Evolutionary conservation across 2,797 vertebrate species (phyloP).

Genomic region (Tympanoctomys barrerae): DNA sequence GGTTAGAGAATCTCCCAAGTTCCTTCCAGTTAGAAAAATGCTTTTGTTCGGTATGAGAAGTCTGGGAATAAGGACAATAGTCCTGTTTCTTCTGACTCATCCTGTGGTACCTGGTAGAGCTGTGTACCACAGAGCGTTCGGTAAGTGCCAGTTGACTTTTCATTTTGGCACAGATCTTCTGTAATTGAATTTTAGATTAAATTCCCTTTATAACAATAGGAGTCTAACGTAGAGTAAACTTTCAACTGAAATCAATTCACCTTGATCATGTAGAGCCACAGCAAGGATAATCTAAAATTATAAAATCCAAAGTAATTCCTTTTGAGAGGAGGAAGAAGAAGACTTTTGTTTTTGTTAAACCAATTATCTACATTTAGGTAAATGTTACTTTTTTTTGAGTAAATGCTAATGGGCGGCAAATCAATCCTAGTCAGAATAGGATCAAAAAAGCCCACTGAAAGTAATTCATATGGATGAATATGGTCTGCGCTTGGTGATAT

Average conservation of each 20-base stretch:
- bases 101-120: neutral
- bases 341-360: conserved; percentile 58
- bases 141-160: conserved; percentile 72
- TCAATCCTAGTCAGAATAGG: conserved; percentile 21
- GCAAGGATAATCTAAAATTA: conserved; percentile 68
- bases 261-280: conserved; percentile 64
- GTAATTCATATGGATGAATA: conserved; percentile 36
- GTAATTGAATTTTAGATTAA: conserved; percentile 84
- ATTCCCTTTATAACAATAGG: conserved; percentile 69
- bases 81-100: conserved; percentile 49
- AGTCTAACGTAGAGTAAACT: conserved; percentile 75
- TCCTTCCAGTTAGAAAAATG: conserved; percentile 29
- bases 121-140: neutral
- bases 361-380: conserved; percentile 62
- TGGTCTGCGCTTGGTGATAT: conserved; percentile 4
- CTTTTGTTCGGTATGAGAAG: conserved; percentile 62
- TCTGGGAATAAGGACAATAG: neutral
- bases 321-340: conserved; percentile 58
- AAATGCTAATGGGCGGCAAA: conserved; percentile 41
- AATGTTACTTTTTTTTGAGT: conserved; percentile 49
- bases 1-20: neutral
- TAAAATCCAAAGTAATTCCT: conserved; percentile 70
- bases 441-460: neutral
- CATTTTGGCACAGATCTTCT: conserved; percentile 67
- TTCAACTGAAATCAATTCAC: conserved; percentile 73